Evolutionary conservation across 2,797 vertebrate genomes (phyloP), one percentile per base, ranked within the genome.

Genomic region (Pelobates cultripes): DNA sequence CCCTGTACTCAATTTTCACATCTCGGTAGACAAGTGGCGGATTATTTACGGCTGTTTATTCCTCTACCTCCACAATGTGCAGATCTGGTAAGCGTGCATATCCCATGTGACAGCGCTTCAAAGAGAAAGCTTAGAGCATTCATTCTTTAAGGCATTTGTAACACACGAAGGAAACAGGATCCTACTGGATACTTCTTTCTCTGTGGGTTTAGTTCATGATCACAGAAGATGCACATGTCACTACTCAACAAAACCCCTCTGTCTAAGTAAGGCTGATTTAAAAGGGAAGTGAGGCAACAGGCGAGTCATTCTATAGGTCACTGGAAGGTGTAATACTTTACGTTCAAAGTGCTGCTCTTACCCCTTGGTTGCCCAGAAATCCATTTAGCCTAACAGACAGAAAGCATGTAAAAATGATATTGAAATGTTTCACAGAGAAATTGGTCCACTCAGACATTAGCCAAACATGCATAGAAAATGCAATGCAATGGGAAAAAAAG

Each of bases 1-100:
- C 77, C 77, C 73, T 79, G 82, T 76, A 79, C 77, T 84, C 77
- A 84, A 76, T 80, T 80, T 84, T 84, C 82, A 84, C 77, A 76
- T 84, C 77, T 80, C 73, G n/a, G 67, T 76, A 83, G 82, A 83
- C 82, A 83, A 83, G 82, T 83, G 82, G 82, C 53, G 72, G 82
- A 83, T 83, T 83, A 83, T 83, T 79, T 79, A 83, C 76, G 77
- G 82, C 73, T 84, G 77, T 84, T 84, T 84, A 84, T 84, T 84
- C 77, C 77, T 79, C 73, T 76, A 67, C 82, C 73, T 28, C 68
- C 77, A 79, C 82, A 83, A 83, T 75, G 77, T 66, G 82, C 70
- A 83, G 82, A 79, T 83, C 77, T 77, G 72, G 77, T 83, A 83
- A 83, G 77, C 82, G 68, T 70, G 73, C 82, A 79, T 79, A 80